phyloP scores from a whole-genome alignment of 2,113 vertebrate species.

The Lates calcarifer region DNA sequence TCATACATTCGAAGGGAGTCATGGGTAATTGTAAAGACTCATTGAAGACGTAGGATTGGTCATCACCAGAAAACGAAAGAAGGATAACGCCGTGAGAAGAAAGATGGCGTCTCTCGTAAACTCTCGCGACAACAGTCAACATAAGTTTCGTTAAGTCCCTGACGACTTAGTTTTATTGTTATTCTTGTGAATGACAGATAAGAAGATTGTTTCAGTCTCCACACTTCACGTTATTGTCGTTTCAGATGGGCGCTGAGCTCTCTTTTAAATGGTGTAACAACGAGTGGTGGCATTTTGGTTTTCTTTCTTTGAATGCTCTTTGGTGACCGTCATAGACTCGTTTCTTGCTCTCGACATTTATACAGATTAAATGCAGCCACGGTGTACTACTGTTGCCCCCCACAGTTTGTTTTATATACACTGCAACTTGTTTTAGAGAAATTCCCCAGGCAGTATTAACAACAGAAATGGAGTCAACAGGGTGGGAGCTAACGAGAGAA shows the following conservation, averaged over 20 bases:
- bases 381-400: slow-evolving; percentile 47
- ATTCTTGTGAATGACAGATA: neutral
- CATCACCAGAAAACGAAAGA: fast-evolving
- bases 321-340: neutral
- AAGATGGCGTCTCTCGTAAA: slow-evolving; percentile 53
- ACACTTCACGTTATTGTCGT: fast-evolving
- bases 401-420: neutral
- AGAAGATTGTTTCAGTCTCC: fast-evolving
- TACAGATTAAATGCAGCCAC: neutral
- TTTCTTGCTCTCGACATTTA: slow-evolving; percentile 42
- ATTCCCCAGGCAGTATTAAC: neutral
- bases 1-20: slow-evolving; percentile 64
- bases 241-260: fast-evolving
- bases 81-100: neutral
- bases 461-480: neutral
- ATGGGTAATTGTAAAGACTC: slow-evolving; percentile 69
- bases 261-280: neutral
- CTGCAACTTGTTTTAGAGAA: too few species aligned
- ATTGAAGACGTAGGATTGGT: neutral
- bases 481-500: neutral
- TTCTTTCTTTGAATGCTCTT: slow-evolving; percentile 49
- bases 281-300: fast-evolving
- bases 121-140: too few species aligned
- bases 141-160: too few species aligned
- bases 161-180: too few species aligned